Percentiles rank a stretch among this genome's conserved stretches.
These are phyloP conservation scores for Amazona finschi DNA, from an alignment of 2,797 vertebrate genomes.

Conservation along the genomic window DNA sequence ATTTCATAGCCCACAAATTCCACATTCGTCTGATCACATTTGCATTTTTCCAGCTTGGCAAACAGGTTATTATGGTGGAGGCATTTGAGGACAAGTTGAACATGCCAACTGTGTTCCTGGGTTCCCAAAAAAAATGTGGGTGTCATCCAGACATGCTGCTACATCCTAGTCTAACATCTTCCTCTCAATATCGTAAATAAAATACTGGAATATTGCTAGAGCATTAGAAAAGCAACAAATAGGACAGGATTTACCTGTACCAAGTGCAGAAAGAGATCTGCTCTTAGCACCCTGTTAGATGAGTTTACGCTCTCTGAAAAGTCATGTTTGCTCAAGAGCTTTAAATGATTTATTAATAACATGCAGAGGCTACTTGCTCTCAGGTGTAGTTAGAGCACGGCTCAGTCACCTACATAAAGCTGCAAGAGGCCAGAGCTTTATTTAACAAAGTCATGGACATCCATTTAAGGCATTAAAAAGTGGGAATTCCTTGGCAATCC, in stretches of 20 bases:
- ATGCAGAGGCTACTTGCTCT: not conserved
- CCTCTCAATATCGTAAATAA: constrained; percentile 43
- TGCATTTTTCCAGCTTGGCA: constrained; percentile 62
- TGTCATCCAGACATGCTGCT: constrained; percentile 57
- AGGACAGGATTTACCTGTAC: constrained; percentile 62
- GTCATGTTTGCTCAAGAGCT: constrained; percentile 23
- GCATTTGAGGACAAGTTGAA: constrained; percentile 62
- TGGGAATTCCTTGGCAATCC: not conserved
- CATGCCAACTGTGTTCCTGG: constrained; percentile 35
- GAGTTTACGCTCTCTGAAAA: constrained; percentile 34
- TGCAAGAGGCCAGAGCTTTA: not conserved
- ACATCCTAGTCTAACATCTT: constrained; percentile 47
- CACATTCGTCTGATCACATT: constrained; percentile 54
- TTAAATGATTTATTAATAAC: constrained; percentile 47
- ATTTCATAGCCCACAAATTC: constrained; percentile 63
- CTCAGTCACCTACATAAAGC: not conserved
- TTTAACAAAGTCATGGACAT: not conserved
- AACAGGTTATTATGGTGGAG: constrained; percentile 63
- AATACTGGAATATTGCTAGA: constrained; percentile 55
- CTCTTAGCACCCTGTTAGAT: not conserved
- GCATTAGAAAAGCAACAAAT: constrained; percentile 30
- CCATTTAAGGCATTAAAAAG: not conserved
- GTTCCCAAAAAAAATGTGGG: constrained; percentile 64
- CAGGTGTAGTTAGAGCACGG: not conserved
- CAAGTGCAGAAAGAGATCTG: not conserved